A percentile compares a stretch with the other conserved stretches of the same genome.
Evolutionary conservation across 2,888 invertebrate genomes (phyloP).

Genomic region (Heliconius ismenius): DNA sequence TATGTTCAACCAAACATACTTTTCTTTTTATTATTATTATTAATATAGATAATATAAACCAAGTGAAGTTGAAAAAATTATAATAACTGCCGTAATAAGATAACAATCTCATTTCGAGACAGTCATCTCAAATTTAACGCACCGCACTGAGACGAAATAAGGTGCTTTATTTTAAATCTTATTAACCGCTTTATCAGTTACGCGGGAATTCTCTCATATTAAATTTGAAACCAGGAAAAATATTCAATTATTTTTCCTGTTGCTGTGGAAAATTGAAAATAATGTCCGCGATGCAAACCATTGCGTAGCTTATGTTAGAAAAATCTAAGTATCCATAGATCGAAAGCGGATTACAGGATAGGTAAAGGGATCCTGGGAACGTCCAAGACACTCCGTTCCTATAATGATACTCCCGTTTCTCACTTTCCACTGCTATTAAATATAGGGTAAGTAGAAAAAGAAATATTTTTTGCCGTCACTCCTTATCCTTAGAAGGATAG

Average conservation of each 20-base stretch:
- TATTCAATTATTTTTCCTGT: background rate
- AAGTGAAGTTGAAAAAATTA: background rate
- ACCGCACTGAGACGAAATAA: constrained; percentile 41
- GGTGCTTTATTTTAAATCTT: constrained; percentile 41
- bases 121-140: constrained; percentile 43
- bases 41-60: too few species aligned
- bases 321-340: too few species aligned
- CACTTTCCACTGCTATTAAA: too few species aligned
- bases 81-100: constrained; percentile 6
- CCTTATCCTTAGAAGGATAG: background rate
- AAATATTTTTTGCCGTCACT: too few species aligned
- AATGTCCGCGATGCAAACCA: background rate
- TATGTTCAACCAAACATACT: too few species aligned
- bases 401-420: too few species aligned
- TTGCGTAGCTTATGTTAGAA: too few species aligned
- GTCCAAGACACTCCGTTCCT: too few species aligned
- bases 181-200: constrained; percentile 36
- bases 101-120: constrained; percentile 33
- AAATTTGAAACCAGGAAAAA: constrained; percentile 6
- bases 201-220: background rate
- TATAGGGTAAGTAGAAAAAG: too few species aligned
- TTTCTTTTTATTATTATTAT: too few species aligned
- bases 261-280: background rate
- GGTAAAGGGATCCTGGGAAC: too few species aligned
- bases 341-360: too few species aligned